A percentile compares a stretch with the other conserved stretches of the same genome.
phyloP scores from a whole-genome alignment of 1,140 invertebrate species.

The Schmidtea mediterranea region DNA sequence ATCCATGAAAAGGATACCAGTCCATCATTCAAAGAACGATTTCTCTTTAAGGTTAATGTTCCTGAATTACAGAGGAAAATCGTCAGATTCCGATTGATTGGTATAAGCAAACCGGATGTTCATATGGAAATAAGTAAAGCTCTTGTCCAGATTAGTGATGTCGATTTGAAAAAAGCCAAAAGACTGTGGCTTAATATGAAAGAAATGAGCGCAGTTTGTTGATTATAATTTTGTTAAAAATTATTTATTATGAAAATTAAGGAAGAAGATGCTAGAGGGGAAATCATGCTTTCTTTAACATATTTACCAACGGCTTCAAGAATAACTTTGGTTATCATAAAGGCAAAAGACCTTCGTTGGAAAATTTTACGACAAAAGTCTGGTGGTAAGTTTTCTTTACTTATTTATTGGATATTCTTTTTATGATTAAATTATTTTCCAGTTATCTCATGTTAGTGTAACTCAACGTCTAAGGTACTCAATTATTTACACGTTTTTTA shows the following conservation, averaged over 20 bases:
- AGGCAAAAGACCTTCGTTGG: constrained; percentile 31
- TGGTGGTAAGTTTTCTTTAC: not conserved
- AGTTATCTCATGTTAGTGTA: no score
- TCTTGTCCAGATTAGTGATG: constrained; percentile 34
- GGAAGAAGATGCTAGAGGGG: constrained; percentile 29
- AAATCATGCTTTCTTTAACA: constrained; percentile 34
- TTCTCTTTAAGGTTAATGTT: constrained; percentile 38
- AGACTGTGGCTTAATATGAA: constrained; percentile 37
- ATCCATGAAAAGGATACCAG: constrained; percentile 36
- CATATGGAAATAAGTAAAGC: constrained; percentile 38
- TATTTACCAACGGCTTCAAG: constrained; percentile 35
- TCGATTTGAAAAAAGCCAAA: constrained; percentile 33
- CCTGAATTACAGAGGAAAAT: constrained; percentile 27
- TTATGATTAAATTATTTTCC: no score
- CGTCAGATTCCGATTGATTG: constrained; percentile 35
- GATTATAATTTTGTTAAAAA: not conserved
- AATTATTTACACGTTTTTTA: no score
- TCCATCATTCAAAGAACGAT: constrained; percentile 44
- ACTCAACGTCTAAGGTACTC: no score
- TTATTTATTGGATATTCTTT: no score
- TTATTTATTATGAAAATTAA: constrained; percentile 10
- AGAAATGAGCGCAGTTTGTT: constrained; percentile 33
- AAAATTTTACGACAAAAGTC: constrained; percentile 9
- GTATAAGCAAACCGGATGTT: constrained; percentile 34
- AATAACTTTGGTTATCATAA: constrained; percentile 34